Percentiles rank a stretch among this genome's conserved stretches.
Evolutionary conservation across 2,888 invertebrate genomes (phyloP).

Genomic region (Biston stratarius): DNA sequence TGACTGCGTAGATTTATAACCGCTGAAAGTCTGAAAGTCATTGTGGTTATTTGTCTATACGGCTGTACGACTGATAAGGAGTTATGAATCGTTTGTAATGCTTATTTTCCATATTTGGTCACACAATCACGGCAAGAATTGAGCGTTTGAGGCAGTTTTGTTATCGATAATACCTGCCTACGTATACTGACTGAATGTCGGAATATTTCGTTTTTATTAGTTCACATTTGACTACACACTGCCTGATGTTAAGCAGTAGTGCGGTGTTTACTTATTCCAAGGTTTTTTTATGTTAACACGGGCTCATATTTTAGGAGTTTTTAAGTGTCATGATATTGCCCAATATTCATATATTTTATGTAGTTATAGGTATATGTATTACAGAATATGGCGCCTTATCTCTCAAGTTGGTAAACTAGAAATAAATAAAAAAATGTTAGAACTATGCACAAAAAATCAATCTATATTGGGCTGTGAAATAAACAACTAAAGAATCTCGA

Average conservation of each 20-base stretch:
- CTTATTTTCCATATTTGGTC: conserved; percentile 23
- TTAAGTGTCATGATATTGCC: no score
- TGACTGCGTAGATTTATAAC: conserved; percentile 71
- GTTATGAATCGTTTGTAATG: conserved; percentile 19
- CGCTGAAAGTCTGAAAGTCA: conserved; percentile 48
- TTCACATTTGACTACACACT: no score
- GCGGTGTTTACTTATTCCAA: no score
- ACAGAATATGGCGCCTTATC: no score
- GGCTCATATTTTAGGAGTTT: no score
- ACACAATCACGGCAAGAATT: conserved; percentile 3
- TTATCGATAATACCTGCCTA: no score
- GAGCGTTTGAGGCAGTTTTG: neutral
- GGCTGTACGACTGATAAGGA: conserved; percentile 27
- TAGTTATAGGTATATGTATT: no score
- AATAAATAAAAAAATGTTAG: neutral
- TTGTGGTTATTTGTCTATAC: conserved; percentile 52
- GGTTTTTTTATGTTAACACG: no score
- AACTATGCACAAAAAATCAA: neutral
- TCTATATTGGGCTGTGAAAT: conserved; percentile 6
- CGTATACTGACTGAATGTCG: neutral
- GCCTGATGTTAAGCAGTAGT: no score
- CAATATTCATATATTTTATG: no score
- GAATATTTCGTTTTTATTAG: no score
- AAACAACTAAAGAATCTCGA: conserved; percentile 24
- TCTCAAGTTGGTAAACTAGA: neutral